Evolutionary conservation across 2,888 invertebrate species (phyloP), one percentile per base, ranked within the genome.

Genomic region (Sesia bembeciformis): DNA sequence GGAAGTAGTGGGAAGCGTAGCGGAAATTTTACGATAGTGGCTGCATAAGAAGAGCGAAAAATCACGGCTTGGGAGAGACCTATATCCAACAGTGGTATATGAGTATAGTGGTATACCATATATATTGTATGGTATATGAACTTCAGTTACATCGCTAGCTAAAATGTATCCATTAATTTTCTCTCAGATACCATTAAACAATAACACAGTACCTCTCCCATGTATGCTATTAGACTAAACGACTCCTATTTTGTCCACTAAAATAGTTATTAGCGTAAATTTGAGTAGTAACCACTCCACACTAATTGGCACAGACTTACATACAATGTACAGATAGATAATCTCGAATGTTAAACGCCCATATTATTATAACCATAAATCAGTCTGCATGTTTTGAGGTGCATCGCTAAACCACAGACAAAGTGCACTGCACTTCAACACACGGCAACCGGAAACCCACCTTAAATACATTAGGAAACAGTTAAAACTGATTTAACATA

Each of bases 331-430:
- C 23, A 46, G 46, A 46, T 46, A 46, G 78, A 83, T 86, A 84
- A 86, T 85, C 81, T 82, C 66, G 71, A 74, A 82, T 81, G 82
- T 88, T 84, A 86, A 85, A 82, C 82, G 81, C 68, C 79, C 81
- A 84, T 86, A 83, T 86, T 87, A 88, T 84, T 84, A 84, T 81
- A 81, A 74, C 76, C 76, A 85, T 88, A 88, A 87, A 88, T 88
- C 85, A 84, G 80, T 80, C 84, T 82, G 65, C 68, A 64, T 68
- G 77, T 73, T 76, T 76, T 63, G 77, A 81, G 84, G 83, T 80
- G 84, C 86, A 86, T 83, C 84, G 77, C 74, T 75, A 73, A 68
- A 69, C 67, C 65, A 60, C 70, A 66, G 64, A 72, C 77, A 79
- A 78, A 84, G 84, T 86, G 84, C 86, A 85, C 71, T 85, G 85